Percentiles rank a stretch among this genome's conserved stretches.
Evolutionary conservation across 1,140 invertebrate genomes (phyloP).

Genomic region (Brachionus calyciflorus): DNA sequence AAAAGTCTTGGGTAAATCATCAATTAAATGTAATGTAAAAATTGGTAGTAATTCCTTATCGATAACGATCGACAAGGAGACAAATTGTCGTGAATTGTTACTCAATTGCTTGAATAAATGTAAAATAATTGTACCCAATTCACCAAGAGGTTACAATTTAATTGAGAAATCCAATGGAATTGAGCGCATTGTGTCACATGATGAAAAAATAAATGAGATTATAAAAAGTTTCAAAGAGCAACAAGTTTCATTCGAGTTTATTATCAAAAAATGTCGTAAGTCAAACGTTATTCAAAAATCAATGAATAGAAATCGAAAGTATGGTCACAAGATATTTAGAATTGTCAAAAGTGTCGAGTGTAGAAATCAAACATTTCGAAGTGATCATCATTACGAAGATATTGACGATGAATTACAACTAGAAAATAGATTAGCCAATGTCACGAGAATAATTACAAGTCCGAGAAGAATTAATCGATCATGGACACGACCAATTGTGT

Average conservation of each 20-base stretch:
- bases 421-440: background rate
- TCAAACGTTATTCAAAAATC: background rate
- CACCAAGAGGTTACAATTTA: constrained; percentile 11
- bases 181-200: background rate
- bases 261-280: background rate
- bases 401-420: background rate
- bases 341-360: too few relatives aligned
- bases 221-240: background rate
- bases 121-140: background rate
- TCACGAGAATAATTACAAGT: background rate
- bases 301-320: background rate
- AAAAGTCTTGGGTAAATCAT: background rate
- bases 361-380: background rate
- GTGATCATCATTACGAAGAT: constrained; percentile 13
- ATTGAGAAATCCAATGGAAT: background rate
- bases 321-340: background rate
- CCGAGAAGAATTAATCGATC: background rate
- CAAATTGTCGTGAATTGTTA: background rate
- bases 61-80: background rate
- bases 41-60: background rate
- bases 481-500: background rate
- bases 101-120: constrained; percentile 2
- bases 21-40: background rate
- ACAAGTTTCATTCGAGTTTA: background rate
- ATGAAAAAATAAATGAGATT: background rate